These are phyloP conservation scores for Yponomeuta cagnagella DNA, from an alignment of 2,888 invertebrate species.

Conservation along the genomic window DNA sequence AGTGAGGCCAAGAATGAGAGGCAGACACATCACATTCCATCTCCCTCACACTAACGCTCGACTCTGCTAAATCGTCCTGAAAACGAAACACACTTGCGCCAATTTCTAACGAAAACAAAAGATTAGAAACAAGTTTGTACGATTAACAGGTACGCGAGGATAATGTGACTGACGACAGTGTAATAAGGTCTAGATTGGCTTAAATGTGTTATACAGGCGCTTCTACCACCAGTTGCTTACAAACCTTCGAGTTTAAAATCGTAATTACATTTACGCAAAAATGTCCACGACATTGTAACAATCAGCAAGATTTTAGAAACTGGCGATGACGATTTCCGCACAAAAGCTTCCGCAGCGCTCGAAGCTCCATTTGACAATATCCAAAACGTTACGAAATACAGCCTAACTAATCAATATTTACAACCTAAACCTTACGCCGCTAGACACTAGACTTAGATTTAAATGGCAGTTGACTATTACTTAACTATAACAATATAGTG, in stretches of 20 bases:
- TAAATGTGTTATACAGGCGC: background rate
- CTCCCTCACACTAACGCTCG: background rate
- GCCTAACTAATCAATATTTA: conserved; percentile 9
- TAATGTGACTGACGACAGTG: background rate
- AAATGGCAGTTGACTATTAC: conserved; percentile 42
- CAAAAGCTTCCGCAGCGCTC: background rate
- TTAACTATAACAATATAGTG: conserved; percentile 23
- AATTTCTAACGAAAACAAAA: background rate
- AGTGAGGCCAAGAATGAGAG: background rate
- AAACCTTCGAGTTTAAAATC: background rate
- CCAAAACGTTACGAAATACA: background rate
- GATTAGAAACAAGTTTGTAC: background rate
- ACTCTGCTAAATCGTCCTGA: background rate
- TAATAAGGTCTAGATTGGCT: background rate
- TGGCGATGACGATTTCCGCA: background rate
- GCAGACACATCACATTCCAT: background rate
- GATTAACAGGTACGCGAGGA: background rate
- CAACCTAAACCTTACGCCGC: conserved; percentile 8
- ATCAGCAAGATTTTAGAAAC: background rate
- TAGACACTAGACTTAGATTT: conserved; percentile 23
- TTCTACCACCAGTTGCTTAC: background rate
- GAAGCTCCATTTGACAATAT: background rate
- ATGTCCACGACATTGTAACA: too few species aligned
- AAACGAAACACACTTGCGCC: background rate
- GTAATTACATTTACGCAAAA: too few species aligned